Evolutionary conservation across 2,797 vertebrate genomes (phyloP).

Genomic region (Triplophysa yarkandensis): DNA sequence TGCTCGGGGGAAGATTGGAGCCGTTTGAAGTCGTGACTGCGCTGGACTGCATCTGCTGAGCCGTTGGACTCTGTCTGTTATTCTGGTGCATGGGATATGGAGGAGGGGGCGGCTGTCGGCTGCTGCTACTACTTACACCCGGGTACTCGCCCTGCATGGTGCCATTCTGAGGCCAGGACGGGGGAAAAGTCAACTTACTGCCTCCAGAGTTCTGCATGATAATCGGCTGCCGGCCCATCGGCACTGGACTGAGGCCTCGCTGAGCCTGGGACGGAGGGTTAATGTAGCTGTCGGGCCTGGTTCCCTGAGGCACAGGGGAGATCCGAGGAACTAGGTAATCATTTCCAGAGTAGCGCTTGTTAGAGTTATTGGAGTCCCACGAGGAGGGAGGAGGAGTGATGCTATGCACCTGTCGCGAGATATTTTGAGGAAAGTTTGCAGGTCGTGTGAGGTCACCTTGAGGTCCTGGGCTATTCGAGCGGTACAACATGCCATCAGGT

Average conservation of each 20-base stretch:
- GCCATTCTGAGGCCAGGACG: slow-evolving; percentile 87
- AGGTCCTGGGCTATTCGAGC: slow-evolving; percentile 86
- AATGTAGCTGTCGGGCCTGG: slow-evolving; percentile 87
- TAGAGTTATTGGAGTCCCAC: slow-evolving; percentile 89
- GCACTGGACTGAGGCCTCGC: slow-evolving; percentile 71
- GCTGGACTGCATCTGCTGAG: slow-evolving; percentile 86
- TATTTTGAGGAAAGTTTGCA: slow-evolving; percentile 81
- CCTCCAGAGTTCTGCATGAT: slow-evolving; percentile 91
- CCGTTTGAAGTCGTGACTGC: slow-evolving; percentile 84
- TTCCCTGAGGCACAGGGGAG: slow-evolving; percentile 67
- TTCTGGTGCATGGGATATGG: slow-evolving; percentile 85
- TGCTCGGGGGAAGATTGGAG: slow-evolving; percentile 82
- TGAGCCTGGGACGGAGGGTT: slow-evolving; percentile 82
- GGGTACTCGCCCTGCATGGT: slow-evolving; percentile 77
- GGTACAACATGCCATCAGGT: slow-evolving; percentile 84
- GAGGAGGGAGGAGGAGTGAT: slow-evolving; percentile 83
- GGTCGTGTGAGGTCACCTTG: slow-evolving; percentile 82
- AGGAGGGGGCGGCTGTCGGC: slow-evolving; percentile 85
- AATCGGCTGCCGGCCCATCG: slow-evolving; percentile 88
- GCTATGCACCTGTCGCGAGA: slow-evolving; percentile 90
- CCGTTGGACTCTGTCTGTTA: slow-evolving; percentile 87
- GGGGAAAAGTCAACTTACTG: slow-evolving; percentile 87
- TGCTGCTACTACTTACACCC: slow-evolving; percentile 62
- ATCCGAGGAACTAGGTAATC: slow-evolving; percentile 82
- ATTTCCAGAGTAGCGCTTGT: slow-evolving; percentile 93